Evolutionary conservation across 2,888 invertebrate species (phyloP).

Genomic region (Eustalomyia histrio): DNA sequence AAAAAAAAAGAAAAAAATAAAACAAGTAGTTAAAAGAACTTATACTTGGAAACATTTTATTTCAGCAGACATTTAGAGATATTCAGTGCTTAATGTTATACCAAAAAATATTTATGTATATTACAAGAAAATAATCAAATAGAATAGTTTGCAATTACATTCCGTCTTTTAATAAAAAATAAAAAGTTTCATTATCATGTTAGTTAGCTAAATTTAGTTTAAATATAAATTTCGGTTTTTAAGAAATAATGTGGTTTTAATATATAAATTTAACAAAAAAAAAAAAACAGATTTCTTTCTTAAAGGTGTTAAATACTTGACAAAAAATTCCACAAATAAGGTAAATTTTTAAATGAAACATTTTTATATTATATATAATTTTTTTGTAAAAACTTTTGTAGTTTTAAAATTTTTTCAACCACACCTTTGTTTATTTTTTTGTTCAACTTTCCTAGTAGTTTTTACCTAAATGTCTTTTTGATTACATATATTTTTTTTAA

Average conservation of each 20-base stretch:
- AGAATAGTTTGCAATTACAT: constrained; percentile 47
- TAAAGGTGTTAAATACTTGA: constrained; percentile 57
- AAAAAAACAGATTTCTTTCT: constrained; percentile 25
- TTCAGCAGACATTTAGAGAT: constrained; percentile 30
- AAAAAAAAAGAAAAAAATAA: constrained; percentile 32
- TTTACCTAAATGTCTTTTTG: constrained; percentile 4
- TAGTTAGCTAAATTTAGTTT: constrained; percentile 60
- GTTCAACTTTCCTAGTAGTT: constrained; percentile 6
- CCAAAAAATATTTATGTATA: neutral
- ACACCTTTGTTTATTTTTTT: constrained; percentile 34
- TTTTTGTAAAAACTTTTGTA: too few species aligned
- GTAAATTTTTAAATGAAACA: neutral
- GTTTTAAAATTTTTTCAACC: constrained; percentile 19
- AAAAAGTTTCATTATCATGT: constrained; percentile 30
- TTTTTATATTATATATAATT: neutral
- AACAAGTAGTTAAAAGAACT: constrained; percentile 1
- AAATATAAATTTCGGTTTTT: constrained; percentile 30
- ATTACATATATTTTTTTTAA: neutral
- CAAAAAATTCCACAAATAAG: constrained; percentile 41
- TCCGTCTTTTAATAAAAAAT: constrained; percentile 51
- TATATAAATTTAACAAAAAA: constrained; percentile 16
- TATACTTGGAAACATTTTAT: constrained; percentile 33
- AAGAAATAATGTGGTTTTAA: constrained; percentile 21
- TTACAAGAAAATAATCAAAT: neutral
- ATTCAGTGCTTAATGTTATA: constrained; percentile 13